Base-by-base conservation (phyloP, 2,888 invertebrate genomes). In the Aplocera efformata region DNA sequence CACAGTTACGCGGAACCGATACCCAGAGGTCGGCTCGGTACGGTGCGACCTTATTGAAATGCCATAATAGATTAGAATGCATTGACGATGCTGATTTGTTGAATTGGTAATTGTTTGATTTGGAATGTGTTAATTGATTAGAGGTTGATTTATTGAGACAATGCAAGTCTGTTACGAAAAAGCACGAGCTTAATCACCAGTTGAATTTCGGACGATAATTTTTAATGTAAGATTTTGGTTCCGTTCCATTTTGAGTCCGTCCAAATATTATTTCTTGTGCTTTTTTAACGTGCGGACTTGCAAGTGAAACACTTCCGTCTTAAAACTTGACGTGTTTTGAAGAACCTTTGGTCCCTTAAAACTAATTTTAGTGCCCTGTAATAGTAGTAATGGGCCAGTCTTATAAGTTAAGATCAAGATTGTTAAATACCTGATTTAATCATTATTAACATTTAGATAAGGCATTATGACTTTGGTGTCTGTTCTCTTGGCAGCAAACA, bases 1-100 rank as follows among this genome's bases (percentile, higher is more conserved):
- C 92, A 92, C 62, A 92, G 92, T 63, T 92, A 92, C 58, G 92
- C 91, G n/a, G 92, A 92, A 55, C 91, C 92, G 9, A 89, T 91
- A 44, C 82, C 90, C 4, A 71, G 90, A 48, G 86, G 85, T 9
- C 79, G 88, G 26, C 76, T 89, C 31, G 88, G 86, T 7, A 81
- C 89, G 30, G 88, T 89, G 48, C 69, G 88, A 59, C 89, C 89
- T 38, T 89, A 89, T 60, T 89, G 62, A 86, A 41, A 74, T 79
- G 88, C 86, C 86, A 86, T 88, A 86, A 66, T 82, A 81, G 77
- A 72, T 70, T 66, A 65, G 58, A 63, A 67, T 38, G 44, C 41
- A 49, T 41, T 54, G 60, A 64, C 60, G 50, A 57, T 59, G 57
- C 57, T 48, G 43, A 39, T 45, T 17, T 46, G 35, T 37, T 31